phyloP scores from a whole-genome alignment of 2,113 vertebrate species.

The Orthochromis indermauri region DNA sequence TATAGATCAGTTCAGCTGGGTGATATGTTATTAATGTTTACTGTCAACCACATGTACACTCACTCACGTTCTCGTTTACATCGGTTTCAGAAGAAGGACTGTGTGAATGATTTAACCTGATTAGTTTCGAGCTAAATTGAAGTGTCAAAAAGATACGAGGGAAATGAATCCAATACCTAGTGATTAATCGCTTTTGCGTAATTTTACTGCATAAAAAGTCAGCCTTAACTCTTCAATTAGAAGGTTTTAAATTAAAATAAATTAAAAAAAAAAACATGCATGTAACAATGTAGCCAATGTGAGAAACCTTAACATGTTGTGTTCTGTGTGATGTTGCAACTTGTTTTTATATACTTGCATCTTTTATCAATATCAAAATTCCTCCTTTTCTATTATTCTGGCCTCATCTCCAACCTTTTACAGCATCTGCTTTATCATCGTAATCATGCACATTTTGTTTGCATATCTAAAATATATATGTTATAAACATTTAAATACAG shows the following conservation, averaged over 20 bases:
- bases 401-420: neutral
- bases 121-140: neutral
- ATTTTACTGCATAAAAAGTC: rapidly evolving
- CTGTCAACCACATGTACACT: neutral
- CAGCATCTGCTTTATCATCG: neutral
- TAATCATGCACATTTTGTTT: neutral
- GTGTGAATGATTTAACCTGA: neutral
- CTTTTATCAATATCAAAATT: neutral
- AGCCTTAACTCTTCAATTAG: neutral
- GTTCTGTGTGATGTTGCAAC: neutral
- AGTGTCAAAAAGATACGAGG: neutral
- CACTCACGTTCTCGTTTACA: neutral
- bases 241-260: neutral
- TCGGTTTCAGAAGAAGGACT: neutral
- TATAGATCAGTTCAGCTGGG: neutral
- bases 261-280: neutral
- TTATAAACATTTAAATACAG: neutral
- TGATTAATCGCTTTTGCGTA: neutral
- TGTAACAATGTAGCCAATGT: neutral
- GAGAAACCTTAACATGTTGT: neutral
- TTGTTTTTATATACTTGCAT: neutral
- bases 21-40: neutral
- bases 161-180: neutral
- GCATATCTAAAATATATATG: neutral
- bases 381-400: neutral